phyloP scores from a whole-genome alignment of 2,888 invertebrate genomes.

The Punctoribates punctum region DNA sequence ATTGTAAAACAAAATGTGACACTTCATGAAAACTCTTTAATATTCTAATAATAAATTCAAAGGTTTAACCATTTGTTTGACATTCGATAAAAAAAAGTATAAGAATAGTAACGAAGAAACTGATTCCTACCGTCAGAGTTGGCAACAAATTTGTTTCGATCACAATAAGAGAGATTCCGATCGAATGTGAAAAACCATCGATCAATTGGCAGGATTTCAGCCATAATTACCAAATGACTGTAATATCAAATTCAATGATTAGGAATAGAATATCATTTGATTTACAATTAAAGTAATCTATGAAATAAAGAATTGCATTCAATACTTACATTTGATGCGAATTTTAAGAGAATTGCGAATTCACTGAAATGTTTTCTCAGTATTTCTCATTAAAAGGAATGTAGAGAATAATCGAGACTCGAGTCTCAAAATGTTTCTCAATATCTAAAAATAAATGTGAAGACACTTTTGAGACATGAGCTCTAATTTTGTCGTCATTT shows the following conservation, averaged over 20 bases:
- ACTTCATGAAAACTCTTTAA: too few relatives aligned
- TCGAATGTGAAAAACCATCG: neutral
- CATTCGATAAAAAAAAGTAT: neutral
- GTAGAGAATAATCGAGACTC: neutral
- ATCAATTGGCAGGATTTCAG: neutral
- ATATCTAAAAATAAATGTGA: neutral
- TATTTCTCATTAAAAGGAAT: neutral
- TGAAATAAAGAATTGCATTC: neutral
- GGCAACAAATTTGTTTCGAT: constrained; percentile 43
- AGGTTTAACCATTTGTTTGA: too few relatives aligned
- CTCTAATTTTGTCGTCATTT: neutral
- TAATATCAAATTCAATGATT: too few relatives aligned
- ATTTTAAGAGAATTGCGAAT: neutral
- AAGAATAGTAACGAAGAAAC: neutral
- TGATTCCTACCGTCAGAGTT: constrained; percentile 19
- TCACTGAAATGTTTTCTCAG: neutral
- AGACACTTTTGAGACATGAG: neutral
- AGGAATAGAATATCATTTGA: too few relatives aligned
- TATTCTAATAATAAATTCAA: too few relatives aligned
- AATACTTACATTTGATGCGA: neutral
- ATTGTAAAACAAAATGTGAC: too few relatives aligned
- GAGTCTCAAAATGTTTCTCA: neutral
- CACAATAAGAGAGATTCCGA: constrained; percentile 41
- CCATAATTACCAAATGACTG: neutral
- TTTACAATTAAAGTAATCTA: too few relatives aligned